These are phyloP conservation scores for Apodemia hepburni DNA, from an alignment of 2,888 invertebrate genomes.

Conservation along the genomic window DNA sequence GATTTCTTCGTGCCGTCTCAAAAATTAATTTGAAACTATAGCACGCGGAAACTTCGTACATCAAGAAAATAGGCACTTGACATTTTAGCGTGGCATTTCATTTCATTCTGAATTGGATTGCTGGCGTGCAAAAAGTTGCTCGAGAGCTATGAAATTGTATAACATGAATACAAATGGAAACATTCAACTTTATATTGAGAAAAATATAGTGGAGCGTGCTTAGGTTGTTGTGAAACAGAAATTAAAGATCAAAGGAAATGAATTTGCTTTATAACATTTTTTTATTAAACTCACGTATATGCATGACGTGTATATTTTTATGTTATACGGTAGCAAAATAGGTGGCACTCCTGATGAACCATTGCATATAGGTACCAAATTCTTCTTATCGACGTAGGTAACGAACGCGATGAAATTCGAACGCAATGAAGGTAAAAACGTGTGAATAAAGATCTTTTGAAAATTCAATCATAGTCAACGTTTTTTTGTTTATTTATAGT, in stretches of 20 bases:
- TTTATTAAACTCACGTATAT: too few species aligned
- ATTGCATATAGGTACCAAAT: too few species aligned
- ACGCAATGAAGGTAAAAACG: too few species aligned
- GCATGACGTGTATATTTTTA: too few species aligned
- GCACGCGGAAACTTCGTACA: slow-evolving; percentile 11
- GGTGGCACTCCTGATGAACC: too few species aligned
- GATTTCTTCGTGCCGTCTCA: slow-evolving; percentile 12
- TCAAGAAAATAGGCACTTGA: slow-evolving; percentile 20
- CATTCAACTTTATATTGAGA: slow-evolving; percentile 2
- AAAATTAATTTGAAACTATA: slow-evolving; percentile 9
- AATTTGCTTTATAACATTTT: neutral
- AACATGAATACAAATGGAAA: slow-evolving; percentile 9
- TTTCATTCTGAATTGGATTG: slow-evolving; percentile 48
- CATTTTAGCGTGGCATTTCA: slow-evolving; percentile 48
- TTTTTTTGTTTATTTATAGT: too few species aligned
- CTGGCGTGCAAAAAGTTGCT: slow-evolving; percentile 20
- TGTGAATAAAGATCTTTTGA: too few species aligned
- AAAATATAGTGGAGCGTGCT: neutral
- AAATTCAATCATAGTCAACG: too few species aligned
- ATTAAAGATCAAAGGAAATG: neutral
- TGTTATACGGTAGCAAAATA: too few species aligned
- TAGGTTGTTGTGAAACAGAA: neutral
- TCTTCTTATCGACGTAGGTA: too few species aligned
- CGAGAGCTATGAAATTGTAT: slow-evolving; percentile 9
- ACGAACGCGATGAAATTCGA: too few species aligned